Conservation (phyloP, 2,888 invertebrate genomes). For the Tupiocoris notatus region DNA sequence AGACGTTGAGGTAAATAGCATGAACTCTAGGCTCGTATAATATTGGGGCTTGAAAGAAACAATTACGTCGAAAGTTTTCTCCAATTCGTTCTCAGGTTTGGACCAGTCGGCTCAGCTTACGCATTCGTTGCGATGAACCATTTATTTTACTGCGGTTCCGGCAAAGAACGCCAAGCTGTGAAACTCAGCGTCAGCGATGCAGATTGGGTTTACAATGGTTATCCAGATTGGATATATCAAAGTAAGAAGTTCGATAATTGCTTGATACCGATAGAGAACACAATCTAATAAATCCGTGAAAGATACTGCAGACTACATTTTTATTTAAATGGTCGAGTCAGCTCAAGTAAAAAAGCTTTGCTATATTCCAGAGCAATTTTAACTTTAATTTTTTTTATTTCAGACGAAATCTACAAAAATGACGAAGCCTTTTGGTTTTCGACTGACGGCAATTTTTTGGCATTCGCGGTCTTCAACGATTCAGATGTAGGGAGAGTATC, state of each 20-base stretch:
- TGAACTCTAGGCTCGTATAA: too few relatives aligned
- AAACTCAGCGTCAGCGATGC: constrained; percentile 18
- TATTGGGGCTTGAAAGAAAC: too few relatives aligned
- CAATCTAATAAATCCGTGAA: too few relatives aligned
- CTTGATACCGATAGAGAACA: too few relatives aligned
- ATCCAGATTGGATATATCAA: constrained; percentile 90
- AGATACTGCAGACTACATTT: too few relatives aligned
- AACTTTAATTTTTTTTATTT: neutral
- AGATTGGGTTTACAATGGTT: constrained; percentile 61
- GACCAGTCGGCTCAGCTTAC: constrained; percentile 67
- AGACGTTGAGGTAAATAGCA: constrained; percentile 27
- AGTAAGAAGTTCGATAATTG: too few relatives aligned
- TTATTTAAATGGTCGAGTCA: too few relatives aligned
- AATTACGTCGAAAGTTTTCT: neutral
- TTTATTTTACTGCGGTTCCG: constrained; percentile 67
- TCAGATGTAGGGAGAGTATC: constrained; percentile 68
- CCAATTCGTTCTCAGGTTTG: constrained; percentile 60
- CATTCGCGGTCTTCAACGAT: constrained; percentile 75
- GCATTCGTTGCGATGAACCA: constrained; percentile 81
- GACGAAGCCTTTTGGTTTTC: constrained; percentile 83
- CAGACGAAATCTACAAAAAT: constrained; percentile 65
- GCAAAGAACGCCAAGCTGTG: constrained; percentile 18
- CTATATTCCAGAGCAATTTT: too few relatives aligned
- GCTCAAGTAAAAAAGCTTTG: too few relatives aligned
- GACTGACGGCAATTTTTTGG: constrained; percentile 70